Evolutionary conservation across 2,888 invertebrate genomes (phyloP), one percentile per base, ranked within the genome.

Genomic region (Stenodera caucasica): DNA sequence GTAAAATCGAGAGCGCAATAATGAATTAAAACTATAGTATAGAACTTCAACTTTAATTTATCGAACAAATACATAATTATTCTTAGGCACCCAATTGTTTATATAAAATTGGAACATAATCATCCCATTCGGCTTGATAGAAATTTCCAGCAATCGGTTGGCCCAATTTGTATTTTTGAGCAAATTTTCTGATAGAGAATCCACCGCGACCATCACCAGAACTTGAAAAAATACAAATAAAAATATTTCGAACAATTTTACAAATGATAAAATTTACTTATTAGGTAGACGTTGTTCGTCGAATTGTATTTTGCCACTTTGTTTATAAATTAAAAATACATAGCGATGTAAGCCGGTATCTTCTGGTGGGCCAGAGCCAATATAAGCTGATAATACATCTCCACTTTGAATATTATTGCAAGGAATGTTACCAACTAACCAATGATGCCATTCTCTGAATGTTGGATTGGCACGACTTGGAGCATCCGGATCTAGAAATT

Each of bases 121-220:
- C 91, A 75, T 96, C 95, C 80, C 85, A 95, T 77, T 92, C 87
- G 0, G 95, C 94, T 75, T 90, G 89, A 77, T 88, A 96, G 77
- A 94, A 90, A 77, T 94, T 96, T 8, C 92, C 95, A 55, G 93
- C 93, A n/a, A 94, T 81, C 0, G 95, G 94, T 45, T 86, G 80
- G 0, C 91, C 93, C n/a, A 96, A 81, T 0, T 87, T 84, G 78
- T 96, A 90, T 73, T 94, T 94, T 58, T 86, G 83, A 0, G 93
- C 94, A 72, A 96, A 91, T 12, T 85, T 84, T 51, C 80, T 84
- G 53, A 91, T 88, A 5, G 90, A 90, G 72, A 87, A 88, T 69
- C 85, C 83, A 51, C 82, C 84, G 71, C 88, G 81, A 54, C 82
- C 83, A 30, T 83, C 83, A 0, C 82, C 84, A 29, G 84, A 74